These are phyloP conservation scores for Lepetodrilus schrolli DNA, from an alignment of 2,888 invertebrate species.

Conservation along the genomic window DNA sequence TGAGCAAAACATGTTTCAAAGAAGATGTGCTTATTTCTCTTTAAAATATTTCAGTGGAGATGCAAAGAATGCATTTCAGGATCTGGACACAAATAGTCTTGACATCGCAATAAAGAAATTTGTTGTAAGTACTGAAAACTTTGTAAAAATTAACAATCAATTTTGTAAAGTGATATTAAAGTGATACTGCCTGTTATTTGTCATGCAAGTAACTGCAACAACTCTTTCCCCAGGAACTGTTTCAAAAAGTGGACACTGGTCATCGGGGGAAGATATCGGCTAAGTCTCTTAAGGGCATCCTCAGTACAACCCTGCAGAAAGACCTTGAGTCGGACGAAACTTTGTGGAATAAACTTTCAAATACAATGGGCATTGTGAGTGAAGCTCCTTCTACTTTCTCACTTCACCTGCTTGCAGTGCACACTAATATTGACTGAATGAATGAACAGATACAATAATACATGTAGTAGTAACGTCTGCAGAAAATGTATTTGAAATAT, in stretches of 20 bases:
- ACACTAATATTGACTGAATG: background rate
- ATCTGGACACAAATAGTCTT: slow-evolving; percentile 47
- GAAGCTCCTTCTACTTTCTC: too few relatives aligned
- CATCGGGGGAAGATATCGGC: slow-evolving; percentile 54
- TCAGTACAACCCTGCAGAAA: slow-evolving; percentile 44
- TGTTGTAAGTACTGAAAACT: slow-evolving; percentile 47
- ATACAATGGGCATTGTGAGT: slow-evolving; percentile 47
- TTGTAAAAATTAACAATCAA: background rate
- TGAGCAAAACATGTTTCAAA: too few relatives aligned
- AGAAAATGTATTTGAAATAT: too few relatives aligned
- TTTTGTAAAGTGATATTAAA: background rate
- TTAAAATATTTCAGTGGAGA: slow-evolving; percentile 47
- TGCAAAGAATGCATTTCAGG: slow-evolving; percentile 46
- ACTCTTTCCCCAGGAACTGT: slow-evolving; percentile 53
- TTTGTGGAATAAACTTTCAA: slow-evolving; percentile 47
- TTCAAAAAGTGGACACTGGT: slow-evolving; percentile 54
- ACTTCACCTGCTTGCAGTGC: background rate
- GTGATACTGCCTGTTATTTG: background rate
- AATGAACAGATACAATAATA: too few relatives aligned
- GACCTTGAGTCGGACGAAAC: slow-evolving; percentile 46
- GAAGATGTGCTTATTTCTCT: too few relatives aligned
- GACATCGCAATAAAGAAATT: slow-evolving; percentile 48
- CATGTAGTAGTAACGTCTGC: too few relatives aligned
- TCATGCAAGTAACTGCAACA: background rate
- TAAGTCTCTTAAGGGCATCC: slow-evolving; percentile 50